Percentiles rank a stretch among this genome's conserved stretches.
These are phyloP conservation scores for Stomorhina lunata DNA, from an alignment of 2,888 invertebrate genomes.

Conservation along the genomic window DNA sequence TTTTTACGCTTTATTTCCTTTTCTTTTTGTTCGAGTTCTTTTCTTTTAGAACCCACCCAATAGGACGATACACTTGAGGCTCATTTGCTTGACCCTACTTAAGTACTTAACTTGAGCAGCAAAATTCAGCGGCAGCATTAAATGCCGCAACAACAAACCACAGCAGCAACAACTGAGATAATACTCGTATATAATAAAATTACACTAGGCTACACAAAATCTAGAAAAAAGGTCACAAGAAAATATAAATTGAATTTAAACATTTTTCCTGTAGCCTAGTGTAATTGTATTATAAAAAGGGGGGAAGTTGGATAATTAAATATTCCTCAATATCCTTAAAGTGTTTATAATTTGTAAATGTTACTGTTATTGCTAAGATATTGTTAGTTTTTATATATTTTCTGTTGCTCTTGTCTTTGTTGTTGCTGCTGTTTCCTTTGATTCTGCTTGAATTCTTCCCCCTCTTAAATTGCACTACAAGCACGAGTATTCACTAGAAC, in stretches of 20 bases:
- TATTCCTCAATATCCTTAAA: constrained; percentile 62
- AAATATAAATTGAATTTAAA: too few species aligned
- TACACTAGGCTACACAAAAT: neutral
- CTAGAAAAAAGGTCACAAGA: too few species aligned
- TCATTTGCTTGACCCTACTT: constrained; percentile 41
- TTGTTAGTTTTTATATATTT: too few species aligned
- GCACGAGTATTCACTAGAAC: too few species aligned
- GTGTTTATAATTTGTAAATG: constrained; percentile 57
- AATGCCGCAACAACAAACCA: neutral
- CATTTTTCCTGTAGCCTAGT: too few species aligned
- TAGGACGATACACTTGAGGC: constrained; percentile 38
- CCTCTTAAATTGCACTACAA: too few species aligned
- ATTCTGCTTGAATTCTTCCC: neutral
- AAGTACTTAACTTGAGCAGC: constrained; percentile 28
- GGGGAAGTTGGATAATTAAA: constrained; percentile 55
- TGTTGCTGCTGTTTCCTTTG: neutral
- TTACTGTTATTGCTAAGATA: constrained; percentile 26
- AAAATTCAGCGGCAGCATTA: neutral
- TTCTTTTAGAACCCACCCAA: constrained; percentile 1
- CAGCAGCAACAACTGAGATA: neutral
- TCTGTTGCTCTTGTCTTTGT: too few species aligned
- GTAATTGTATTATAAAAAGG: neutral
- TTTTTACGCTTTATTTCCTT: neutral
- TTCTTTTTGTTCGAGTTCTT: neutral
- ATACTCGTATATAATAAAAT: neutral